phyloP scores from a whole-genome alignment of 2,113 vertebrate species.

The Mungos mungo region DNA sequence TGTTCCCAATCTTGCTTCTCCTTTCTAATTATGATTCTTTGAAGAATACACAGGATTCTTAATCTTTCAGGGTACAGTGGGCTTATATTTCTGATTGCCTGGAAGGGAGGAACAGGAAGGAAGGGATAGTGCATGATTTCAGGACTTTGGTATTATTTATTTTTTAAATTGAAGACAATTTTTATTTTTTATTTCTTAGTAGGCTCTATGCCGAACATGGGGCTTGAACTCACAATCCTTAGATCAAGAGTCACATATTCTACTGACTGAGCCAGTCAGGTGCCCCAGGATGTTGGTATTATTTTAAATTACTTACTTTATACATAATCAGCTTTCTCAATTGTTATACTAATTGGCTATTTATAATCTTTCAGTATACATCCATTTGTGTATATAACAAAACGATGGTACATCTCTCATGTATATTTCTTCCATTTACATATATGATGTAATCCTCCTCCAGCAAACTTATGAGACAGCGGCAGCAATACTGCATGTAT shows the following conservation, averaged over 20 bases:
- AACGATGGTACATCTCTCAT: background rate
- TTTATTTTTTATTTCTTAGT: background rate
- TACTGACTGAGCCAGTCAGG: background rate
- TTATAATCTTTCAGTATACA: background rate
- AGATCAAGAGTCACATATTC: background rate
- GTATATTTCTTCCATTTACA: background rate
- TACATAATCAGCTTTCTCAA: background rate
- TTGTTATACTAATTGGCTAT: background rate
- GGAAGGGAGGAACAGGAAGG: background rate
- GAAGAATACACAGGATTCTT: background rate
- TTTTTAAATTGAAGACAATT: background rate
- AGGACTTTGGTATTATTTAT: background rate
- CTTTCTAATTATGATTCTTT: conserved; percentile 8
- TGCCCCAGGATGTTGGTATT: background rate
- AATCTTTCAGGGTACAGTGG: background rate
- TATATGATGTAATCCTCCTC: background rate
- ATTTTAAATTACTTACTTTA: background rate
- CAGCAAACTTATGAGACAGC: background rate
- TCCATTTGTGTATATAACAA: background rate
- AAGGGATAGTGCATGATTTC: conserved; percentile 3
- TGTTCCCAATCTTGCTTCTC: background rate
- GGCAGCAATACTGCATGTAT: background rate
- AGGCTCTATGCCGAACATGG: background rate
- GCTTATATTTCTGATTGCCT: background rate
- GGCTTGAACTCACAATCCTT: background rate